Percentiles rank a stretch among this genome's conserved stretches.
phyloP scores from a whole-genome alignment of 2,888 invertebrate genomes.

The Caenorhabditis sp. region DNA sequence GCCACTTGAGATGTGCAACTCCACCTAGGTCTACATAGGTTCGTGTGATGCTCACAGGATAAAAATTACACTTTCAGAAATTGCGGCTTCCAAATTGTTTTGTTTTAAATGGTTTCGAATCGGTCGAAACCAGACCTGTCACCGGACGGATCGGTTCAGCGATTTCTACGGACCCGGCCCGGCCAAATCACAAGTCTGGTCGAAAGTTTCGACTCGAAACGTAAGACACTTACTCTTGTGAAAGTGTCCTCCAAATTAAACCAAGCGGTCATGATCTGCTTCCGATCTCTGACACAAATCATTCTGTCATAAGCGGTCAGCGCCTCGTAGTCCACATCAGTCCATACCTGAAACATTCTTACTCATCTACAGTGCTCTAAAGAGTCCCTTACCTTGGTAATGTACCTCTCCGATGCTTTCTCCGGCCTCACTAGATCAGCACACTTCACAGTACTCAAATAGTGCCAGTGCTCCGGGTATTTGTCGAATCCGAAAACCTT shows the following conservation, averaged over 20 bases:
- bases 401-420: conserved; percentile 34
- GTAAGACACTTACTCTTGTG: conserved; percentile 43
- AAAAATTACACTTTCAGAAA: no score
- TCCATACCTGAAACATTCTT: conserved; percentile 28
- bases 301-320: conserved; percentile 58
- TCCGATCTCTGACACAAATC: conserved; percentile 62
- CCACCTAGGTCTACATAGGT: no score
- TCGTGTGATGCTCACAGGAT: no score
- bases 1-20: no score
- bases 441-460: conserved; percentile 46
- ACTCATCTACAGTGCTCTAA: neutral
- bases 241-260: conserved; percentile 61
- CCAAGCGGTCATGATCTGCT: conserved; percentile 51
- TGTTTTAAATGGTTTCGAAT: no score
- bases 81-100: no score
- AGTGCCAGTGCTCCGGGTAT: conserved; percentile 41
- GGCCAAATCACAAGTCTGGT: no score
- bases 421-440: conserved; percentile 51
- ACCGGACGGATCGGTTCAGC: no score
- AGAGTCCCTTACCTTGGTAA: conserved; percentile 30
- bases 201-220: no score
- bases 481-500: conserved; percentile 63
- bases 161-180: no score
- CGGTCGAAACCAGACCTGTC: no score
- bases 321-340: conserved; percentile 59